Evolutionary conservation across 2,113 vertebrate genomes (phyloP), one percentile per base, ranked within the genome.

Genomic region (Oplegnathus fasciatus): DNA sequence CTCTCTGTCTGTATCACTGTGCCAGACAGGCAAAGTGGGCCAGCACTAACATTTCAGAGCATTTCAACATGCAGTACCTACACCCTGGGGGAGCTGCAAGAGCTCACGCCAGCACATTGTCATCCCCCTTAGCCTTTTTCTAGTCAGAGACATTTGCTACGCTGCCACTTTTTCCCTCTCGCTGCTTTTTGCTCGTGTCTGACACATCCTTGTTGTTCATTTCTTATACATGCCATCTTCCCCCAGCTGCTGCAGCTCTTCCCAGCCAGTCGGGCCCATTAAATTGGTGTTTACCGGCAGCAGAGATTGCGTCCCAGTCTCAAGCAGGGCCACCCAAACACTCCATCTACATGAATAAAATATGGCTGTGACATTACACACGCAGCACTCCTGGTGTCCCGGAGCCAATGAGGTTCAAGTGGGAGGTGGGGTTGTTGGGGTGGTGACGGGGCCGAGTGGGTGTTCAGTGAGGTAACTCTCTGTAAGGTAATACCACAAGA

Each of bases 161-260:
- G n/a, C 84, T 75, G 69, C 86, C 86, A 88, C 77, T 91, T 90
- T 87, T 86, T 86, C 79, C 80, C 81, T 83, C 69, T 90, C 62
- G 6, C 83, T 91, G 87, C 86, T 84, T 91, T 90, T 85, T 80
- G 89, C 87, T 91, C n/a, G 72, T 86, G 83, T 89, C 90, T 91
- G 89, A 93, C 92, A 90, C 76, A 86, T 89, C 82, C 89, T 89
- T 92, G 92, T 91, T 92, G 89, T 92, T 94, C 91, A 93, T 94
- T 89, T 93, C 90, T 94, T 93, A 93, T 90, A 92, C 91, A 93
- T 92, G 89, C 80, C 86, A 76, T 89, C 89, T 88, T 87, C 86
- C 67, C 78, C 85, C 71, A 78, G 73, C 84, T 83, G 79, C 88
- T 68, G 85, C 70, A 32, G 75, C 86, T 88, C 85, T 88, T 91